A percentile compares a stretch with the other conserved stretches of the same genome.
phyloP scores from a whole-genome alignment of 2,888 invertebrate genomes.

The Noctua janthina region DNA sequence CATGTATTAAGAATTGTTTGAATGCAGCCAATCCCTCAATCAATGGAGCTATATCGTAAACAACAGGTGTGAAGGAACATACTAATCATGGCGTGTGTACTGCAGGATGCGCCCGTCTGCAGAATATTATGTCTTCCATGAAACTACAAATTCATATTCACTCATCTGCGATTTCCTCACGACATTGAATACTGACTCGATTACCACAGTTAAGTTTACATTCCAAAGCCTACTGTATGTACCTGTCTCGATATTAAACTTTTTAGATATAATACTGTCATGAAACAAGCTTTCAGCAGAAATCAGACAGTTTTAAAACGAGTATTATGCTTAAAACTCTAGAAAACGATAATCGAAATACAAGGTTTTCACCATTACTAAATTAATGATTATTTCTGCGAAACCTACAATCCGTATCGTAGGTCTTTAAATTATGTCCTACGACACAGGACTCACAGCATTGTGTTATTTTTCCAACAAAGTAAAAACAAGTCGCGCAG shows the following conservation, averaged over 20 bases:
- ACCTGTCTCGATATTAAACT: conserved; percentile 1
- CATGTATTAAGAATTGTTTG: conserved; percentile 20
- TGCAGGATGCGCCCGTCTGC: conserved; percentile 40
- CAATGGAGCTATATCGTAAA: conserved; percentile 36
- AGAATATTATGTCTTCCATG: conserved; percentile 31
- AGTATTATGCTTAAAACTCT: not conserved
- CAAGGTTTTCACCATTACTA: not conserved
- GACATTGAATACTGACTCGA: conserved; percentile 19
- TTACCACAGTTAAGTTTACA: conserved; percentile 3
- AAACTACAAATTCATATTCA: conserved; percentile 38
- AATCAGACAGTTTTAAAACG: conserved; percentile 4
- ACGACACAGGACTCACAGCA: not conserved
- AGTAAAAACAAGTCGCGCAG: not conserved
- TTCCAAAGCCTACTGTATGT: not conserved
- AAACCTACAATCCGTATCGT: not conserved
- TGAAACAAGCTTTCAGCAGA: not conserved
- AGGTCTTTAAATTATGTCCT: not conserved
- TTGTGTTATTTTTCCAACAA: conserved; percentile 6
- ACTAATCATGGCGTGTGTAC: conserved; percentile 27
- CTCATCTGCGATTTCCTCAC: conserved; percentile 17
- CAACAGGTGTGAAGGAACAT: conserved; percentile 40
- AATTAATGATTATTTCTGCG: not conserved
- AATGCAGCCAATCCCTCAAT: conserved; percentile 16
- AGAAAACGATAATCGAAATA: not conserved
- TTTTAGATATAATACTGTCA: not conserved